Conservation (phyloP, 2,797 vertebrate genomes). For the Oreortyx pictus region DNA sequence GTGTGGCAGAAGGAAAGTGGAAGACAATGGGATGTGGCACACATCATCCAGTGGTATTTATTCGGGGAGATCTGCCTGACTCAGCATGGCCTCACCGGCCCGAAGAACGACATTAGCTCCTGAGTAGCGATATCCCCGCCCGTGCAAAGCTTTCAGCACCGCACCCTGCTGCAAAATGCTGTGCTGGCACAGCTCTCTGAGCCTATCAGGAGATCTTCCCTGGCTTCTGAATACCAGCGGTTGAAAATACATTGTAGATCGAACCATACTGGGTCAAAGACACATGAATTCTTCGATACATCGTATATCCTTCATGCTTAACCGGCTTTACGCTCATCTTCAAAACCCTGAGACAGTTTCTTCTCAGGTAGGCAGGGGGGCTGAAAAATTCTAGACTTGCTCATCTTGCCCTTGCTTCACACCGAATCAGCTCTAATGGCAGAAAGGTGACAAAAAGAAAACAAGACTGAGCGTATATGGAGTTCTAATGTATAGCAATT, state of each 20-base stretch:
- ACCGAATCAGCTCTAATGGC: not conserved
- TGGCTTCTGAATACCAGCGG: not conserved
- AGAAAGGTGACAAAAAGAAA: not conserved
- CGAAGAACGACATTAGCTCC: not conserved
- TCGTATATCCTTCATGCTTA: not conserved
- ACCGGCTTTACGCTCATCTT: not conserved
- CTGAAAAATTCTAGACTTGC: not conserved
- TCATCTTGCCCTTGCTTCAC: not conserved
- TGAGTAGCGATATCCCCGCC: constrained; percentile 23
- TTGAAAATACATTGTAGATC: not conserved
- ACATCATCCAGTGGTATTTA: not conserved
- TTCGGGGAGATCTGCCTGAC: not conserved
- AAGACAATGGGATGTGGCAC: not conserved
- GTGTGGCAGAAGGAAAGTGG: rapidly evolving
- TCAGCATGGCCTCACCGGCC: not conserved
- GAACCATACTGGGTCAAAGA: not conserved
- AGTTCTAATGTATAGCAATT: not conserved
- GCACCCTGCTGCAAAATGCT: not conserved
- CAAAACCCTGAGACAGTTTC: not conserved
- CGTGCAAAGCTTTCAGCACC: not conserved
- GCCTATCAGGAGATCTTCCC: constrained; percentile 7
- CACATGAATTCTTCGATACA: not conserved
- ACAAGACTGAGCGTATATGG: rapidly evolving
- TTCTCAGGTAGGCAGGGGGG: not conserved
- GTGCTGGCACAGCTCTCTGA: not conserved